A percentile compares a stretch with the other conserved stretches of the same genome.
Conservation (phyloP, 2,888 invertebrate species). For the Athalia circularis region DNA sequence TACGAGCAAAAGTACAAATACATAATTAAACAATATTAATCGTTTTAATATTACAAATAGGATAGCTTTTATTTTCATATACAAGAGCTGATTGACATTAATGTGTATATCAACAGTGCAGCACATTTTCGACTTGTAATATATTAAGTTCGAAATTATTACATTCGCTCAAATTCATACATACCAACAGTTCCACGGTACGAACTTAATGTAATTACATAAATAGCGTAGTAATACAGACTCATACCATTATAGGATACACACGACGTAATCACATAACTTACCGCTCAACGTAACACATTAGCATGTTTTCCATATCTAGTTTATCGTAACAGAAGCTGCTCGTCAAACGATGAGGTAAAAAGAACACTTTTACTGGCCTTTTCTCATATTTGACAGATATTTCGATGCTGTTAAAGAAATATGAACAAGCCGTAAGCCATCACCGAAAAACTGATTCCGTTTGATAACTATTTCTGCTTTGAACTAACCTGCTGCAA, state of each 20-base stretch:
- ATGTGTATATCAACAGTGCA: constrained; percentile 31
- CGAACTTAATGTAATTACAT: constrained; percentile 52
- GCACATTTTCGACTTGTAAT: constrained; percentile 35
- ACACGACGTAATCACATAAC: constrained; percentile 55
- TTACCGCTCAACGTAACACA: constrained; percentile 49
- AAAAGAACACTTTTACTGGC: constrained; percentile 36
- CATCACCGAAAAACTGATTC: constrained; percentile 18
- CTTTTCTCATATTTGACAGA: constrained; percentile 5
- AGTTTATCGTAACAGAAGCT: constrained; percentile 23
- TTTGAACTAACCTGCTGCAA: constrained; percentile 26
- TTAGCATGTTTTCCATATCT: constrained; percentile 14
- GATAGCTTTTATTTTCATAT: constrained; percentile 39
- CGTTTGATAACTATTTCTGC: constrained; percentile 27
- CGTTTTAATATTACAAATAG: constrained; percentile 45
- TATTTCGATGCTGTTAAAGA: constrained; percentile 14
- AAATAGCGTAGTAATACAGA: constrained; percentile 49
- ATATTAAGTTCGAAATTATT: constrained; percentile 19
- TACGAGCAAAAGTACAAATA: constrained; percentile 24
- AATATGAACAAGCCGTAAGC: constrained; percentile 6
- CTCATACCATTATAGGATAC: constrained; percentile 42
- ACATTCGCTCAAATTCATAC: constrained; percentile 36
- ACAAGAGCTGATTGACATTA: constrained; percentile 28
- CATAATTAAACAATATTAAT: constrained; percentile 41
- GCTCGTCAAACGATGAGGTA: constrained; percentile 26
- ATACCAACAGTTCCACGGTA: constrained; percentile 46